Conservation (phyloP, 2,888 invertebrate genomes). For the Nemotelus nigrinus region DNA sequence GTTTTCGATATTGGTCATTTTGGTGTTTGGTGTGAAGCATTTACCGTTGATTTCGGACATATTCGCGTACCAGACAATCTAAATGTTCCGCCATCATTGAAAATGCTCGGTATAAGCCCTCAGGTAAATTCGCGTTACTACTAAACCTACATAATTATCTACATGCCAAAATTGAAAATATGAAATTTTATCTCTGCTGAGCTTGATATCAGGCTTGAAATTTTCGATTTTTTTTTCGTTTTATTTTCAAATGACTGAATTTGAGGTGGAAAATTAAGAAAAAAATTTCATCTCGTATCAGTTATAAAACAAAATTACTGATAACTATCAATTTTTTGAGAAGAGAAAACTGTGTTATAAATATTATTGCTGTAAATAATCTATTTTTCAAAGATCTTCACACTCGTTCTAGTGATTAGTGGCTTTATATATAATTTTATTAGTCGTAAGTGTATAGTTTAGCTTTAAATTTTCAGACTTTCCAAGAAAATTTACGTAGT, state of each 20-base stretch:
- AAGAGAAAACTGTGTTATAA: conserved; percentile 39
- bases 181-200: background rate
- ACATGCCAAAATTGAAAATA: too few relatives aligned
- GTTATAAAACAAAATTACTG: too few relatives aligned
- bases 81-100: conserved; percentile 89
- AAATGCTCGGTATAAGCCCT: conserved; percentile 92
- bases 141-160: background rate
- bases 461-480: too few relatives aligned
- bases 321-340: conserved; percentile 4
- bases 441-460: background rate
- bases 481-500: background rate
- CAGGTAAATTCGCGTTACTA: conserved; percentile 74
- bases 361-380: conserved; percentile 33
- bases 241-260: background rate
- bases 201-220: conserved; percentile 14
- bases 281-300: conserved; percentile 17
- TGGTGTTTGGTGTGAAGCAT: conserved; percentile 93
- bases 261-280: background rate
- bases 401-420: conserved; percentile 11
- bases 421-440: conserved; percentile 13
- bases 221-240: background rate
- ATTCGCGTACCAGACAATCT: conserved; percentile 77
- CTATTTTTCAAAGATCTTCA: conserved; percentile 29
- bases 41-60: conserved; percentile 93
- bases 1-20: conserved; percentile 93